Conservation (phyloP, 2,888 invertebrate genomes). For the Epicampocera succincta region DNA sequence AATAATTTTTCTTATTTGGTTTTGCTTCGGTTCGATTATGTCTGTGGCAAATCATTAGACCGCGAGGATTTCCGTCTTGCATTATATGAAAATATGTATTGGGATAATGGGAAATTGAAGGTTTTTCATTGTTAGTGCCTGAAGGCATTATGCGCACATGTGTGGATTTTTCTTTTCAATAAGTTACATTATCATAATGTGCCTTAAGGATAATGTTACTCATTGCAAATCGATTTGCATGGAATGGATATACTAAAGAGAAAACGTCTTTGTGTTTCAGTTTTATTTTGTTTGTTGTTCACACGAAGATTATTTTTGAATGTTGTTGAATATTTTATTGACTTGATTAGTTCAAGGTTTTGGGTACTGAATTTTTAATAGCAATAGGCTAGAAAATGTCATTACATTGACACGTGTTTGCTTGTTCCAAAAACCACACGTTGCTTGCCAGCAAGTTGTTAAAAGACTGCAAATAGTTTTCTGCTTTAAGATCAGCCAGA, state of each 20-base stretch:
- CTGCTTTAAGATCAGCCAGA: too few species aligned
- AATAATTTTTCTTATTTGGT: slow-evolving; percentile 27
- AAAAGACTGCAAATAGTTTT: too few species aligned
- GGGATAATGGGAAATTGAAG: slow-evolving; percentile 29
- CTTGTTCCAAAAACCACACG: too few species aligned
- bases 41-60: slow-evolving; percentile 41
- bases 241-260: neutral
- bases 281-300: neutral
- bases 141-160: neutral
- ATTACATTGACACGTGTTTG: too few species aligned
- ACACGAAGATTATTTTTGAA: too few species aligned
- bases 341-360: too few species aligned
- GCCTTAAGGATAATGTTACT: slow-evolving; percentile 1
- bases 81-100: slow-evolving; percentile 6
- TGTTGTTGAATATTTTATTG: too few species aligned
- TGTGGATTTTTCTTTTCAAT: neutral
- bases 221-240: neutral
- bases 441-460: too few species aligned
- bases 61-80: slow-evolving; percentile 29
- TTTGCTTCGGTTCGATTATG: slow-evolving; percentile 27
- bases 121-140: neutral
- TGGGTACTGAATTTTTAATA: too few species aligned
- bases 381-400: too few species aligned
- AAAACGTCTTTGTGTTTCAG: neutral
- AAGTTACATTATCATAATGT: slow-evolving; percentile 1